Evolutionary conservation across 1,140 invertebrate species (phyloP).

Genomic region (Ridgeia piscesae): DNA sequence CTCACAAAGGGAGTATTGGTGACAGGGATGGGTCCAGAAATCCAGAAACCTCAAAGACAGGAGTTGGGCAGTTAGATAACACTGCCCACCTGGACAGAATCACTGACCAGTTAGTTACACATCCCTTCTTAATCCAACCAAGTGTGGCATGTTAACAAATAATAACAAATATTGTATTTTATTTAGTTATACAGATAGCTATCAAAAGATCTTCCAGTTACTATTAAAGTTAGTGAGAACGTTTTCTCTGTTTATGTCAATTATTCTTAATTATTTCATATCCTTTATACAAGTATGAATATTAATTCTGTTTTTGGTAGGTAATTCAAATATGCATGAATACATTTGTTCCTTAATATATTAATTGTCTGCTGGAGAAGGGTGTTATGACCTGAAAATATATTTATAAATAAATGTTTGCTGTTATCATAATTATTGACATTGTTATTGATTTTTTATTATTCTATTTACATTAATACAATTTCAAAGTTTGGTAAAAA

Average conservation of each 20-base stretch:
- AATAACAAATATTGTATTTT: not conserved
- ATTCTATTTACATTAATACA: too few species aligned
- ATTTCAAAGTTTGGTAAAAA: too few species aligned
- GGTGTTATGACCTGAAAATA: too few species aligned
- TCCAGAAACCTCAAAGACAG: not conserved
- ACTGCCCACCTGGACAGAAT: not conserved
- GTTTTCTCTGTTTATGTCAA: not conserved
- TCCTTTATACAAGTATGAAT: too few species aligned
- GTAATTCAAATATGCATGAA: too few species aligned
- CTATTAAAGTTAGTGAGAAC: not conserved
- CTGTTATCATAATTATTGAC: not conserved
- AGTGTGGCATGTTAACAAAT: not conserved
- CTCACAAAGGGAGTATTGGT: not conserved
- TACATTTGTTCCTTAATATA: too few species aligned
- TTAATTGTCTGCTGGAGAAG: too few species aligned
- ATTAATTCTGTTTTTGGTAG: too few species aligned
- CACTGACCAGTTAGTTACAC: not conserved
- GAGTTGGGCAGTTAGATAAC: not conserved
- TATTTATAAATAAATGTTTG: too few species aligned
- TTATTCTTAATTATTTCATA: not conserved
- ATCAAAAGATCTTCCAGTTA: not conserved
- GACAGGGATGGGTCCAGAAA: not conserved
- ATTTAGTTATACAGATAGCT: not conserved
- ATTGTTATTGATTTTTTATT: not conserved
- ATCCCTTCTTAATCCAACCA: not conserved